Evolutionary conservation across 2,888 invertebrate species (phyloP), one percentile per base, ranked within the genome.

Genomic region (Nephrotoma guestfalica): DNA sequence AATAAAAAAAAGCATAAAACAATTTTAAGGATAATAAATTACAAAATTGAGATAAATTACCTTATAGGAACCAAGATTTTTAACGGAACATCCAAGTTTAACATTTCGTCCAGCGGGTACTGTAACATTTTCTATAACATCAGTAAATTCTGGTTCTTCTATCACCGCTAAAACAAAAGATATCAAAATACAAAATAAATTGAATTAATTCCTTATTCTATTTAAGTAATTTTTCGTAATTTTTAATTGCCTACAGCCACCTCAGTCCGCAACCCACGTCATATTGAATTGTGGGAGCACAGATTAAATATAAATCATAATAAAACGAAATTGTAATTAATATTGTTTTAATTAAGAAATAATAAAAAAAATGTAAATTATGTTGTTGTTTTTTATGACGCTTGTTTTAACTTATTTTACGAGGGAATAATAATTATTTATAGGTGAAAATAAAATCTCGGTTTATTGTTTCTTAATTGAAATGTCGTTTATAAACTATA

Each of bases 41-140:
- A 84, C 13, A 7, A 41, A 41, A 84, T 84, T 84, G 9, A 41
- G 84, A 86, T 86, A 51, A 86, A 51, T 86, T 93, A 97, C 97
- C 95, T 97, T 97, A 91, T 96, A 97, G 83, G 96, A 95, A 89
- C 97, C 97, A 87, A 97, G 94, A 92, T 97, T 96, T 92, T 97
- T 97, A 89, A 97, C 97, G 51, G 96, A 96, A 92, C 97, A 97
- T 87, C 97, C 96, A 89, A 97, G 94, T 90, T 96, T 96, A 89
- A 97, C 96, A 91, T 95, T 96, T 89, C 97, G 94, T 88, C 97
- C 97, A 87, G 97, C 96, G 89, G 92, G 92, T 90, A 92, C 96
- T 88, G 97, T 97, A 90, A 96, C 95, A 93, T 97, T 97, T 92
- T 96, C 96, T 90, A 97, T 97, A 90, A 96, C 94, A 91, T 97